Evolutionary conservation across 2,888 invertebrate species (phyloP), one percentile per base, ranked within the genome.

Genomic region (Dyspetes luteomarginatus): DNA sequence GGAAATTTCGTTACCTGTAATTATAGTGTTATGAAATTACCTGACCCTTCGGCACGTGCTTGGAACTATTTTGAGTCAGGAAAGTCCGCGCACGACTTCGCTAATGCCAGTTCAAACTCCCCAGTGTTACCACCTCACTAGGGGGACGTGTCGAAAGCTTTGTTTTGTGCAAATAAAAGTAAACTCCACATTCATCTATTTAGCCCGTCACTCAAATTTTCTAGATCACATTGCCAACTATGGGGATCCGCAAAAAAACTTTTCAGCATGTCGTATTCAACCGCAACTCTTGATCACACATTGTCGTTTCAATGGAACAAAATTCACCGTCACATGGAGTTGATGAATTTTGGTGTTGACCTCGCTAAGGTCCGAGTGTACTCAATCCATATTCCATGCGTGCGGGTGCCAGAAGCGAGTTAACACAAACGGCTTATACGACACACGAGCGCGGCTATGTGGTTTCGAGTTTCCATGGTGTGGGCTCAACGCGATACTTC

Each of bases 401-500:
- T 62, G 36, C 52, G 58, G 58, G 58, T 56, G 50, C 36, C 62
- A 73, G 62, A 60, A 17, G 64, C 56, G 68, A 30, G 28, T 36
- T 62, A 65, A 36, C 26, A 55, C 55, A 64, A 5, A 56, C 48
- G 22, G 65, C 45, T 60, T 26, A 48, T 43, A 64, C 55, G 72
- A 81, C 72, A 72, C 41, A 58, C 48, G 62, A 76, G 36, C 17
- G 56, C 17, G 56, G 56, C 41, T 22, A 45, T 65, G 55, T 22
- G 78, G 75, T 74, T 73, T 90, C 88, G 83, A 78, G 86, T 90
- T 90, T 86, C 89, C 79, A 17, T 56, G 73, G 48, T 12, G 22
- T 5, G 55, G 83, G 85, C 87, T 88, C 87, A 89, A 90, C 86
- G 86, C 85, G 90, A 90, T 89, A 90, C 90, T 90, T 90, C 88